Base-by-base conservation (phyloP, 2,113 vertebrate species). In the Mesocricetus auratus region DNA sequence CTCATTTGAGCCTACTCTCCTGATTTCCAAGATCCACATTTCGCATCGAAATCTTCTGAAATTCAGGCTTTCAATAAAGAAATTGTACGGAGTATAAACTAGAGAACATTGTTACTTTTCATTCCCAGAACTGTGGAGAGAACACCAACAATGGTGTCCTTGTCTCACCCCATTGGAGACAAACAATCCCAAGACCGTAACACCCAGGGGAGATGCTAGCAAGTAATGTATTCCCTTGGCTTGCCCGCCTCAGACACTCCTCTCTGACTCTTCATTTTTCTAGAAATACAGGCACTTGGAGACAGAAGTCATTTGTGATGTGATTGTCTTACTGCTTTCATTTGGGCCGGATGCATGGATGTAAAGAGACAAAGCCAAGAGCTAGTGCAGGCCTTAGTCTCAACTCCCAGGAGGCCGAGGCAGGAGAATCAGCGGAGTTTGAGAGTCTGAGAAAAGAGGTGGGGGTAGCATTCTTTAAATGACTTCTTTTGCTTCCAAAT, bases 11-110 rank as follows among this genome's bases (percentile, higher is more conserved):
- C 12, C 71, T 62, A 64, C 75, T 47, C 39, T 94, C 47, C 88
- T 71, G 64, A 78, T 89, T 56, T 96, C 86, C 93, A 90, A 97
- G 68, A 94, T 42, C 2, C 82, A 87, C 39, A 74, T 96, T 89
- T 95, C 77, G 86, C 81, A 92, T 2, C 26, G 87, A 95, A 81
- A 68, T 60, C 78, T 96, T 96, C 88, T 92, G 64, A 93, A 93
- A 90, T 53, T 42, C 19, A 96, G 81, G 60, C 56, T 90, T 97
- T 97, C 95, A 94, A 60, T 94, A 97, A 97, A 91, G 91, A 96
- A 92, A 95, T 95, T 10, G 1, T 83, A 95, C 0, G 17, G 22
- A 0, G 94, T 86, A n/a, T 69, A 62, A 93, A 97, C 88, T 96
- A 94, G 95, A 96, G 74, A 68, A 56, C 7, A 2, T 94, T 95